Base-by-base conservation (phyloP, 2,113 vertebrate species). In the Calidris pygmaea region DNA sequence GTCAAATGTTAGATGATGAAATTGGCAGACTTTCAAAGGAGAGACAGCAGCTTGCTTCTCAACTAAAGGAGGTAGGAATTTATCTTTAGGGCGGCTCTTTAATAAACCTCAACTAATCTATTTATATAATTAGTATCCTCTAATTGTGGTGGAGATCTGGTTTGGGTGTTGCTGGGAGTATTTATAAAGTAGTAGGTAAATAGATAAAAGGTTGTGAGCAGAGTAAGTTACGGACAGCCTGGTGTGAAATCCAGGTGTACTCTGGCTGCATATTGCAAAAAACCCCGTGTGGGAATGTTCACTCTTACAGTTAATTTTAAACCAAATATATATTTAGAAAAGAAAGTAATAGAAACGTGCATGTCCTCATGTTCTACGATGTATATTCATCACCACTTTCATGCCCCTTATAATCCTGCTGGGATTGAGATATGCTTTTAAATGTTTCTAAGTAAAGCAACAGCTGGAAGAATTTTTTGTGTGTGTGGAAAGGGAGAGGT, bases 1-100 rank as follows among this genome's bases (percentile, higher is more conserved):
- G 93, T 90, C 96, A 96, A 87, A 89, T 94, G 87, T 82, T 98
- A 87, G 97, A 97, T 92, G 96, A 96, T 47, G 85, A 98, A 91
- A 98, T 98, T 43, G 75, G 55, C 45, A 85, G 41, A 47, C 96
- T 98, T 80, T 97, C 98, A 8, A 98, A 96, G 75, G 98, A 99
- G 80, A 98, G 98, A 68, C 96, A 99, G 35, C 93, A 96, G 14
- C 98, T 99, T 6, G 98, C 98, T 82, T 97, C 96, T 87, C 96
- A 97, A 30, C 89, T 98, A 30, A 99, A 98, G 90, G 97, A 98
- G 98, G 99, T 99, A 96, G 80, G 88, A 89, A 50, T 73, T 85
- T 77, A 55, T 47, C 59, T 62, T n/a, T 26, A 4, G 10, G 37
- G 21, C 50, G 82, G 39, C 71, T 81, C 65, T 62, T 73, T 41